These are phyloP conservation scores for Crotalus adamanteus DNA, from an alignment of 2,797 vertebrate species.

Conservation along the genomic window DNA sequence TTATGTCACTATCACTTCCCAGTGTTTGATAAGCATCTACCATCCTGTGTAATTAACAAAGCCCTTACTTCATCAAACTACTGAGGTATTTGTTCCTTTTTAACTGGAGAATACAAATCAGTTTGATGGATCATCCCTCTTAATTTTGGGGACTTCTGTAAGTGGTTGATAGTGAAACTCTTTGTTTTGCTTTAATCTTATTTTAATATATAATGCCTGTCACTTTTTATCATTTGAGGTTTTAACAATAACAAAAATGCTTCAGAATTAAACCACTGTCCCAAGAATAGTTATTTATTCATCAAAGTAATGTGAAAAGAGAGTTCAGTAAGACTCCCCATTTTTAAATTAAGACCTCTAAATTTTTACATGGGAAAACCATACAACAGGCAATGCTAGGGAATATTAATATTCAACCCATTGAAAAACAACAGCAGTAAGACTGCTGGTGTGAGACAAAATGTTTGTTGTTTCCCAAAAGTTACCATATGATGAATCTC, in stretches of 20 bases:
- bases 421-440: not conserved
- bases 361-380: not conserved
- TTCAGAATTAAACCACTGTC: not conserved
- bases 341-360: not conserved
- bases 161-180: not conserved
- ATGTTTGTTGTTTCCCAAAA: not conserved
- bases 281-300: not conserved
- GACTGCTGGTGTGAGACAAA: not conserved
- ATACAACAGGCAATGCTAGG: not conserved
- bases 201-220: not conserved
- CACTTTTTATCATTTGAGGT: not conserved
- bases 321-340: not conserved
- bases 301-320: not conserved
- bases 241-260: not conserved
- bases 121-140: not conserved
- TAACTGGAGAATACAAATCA: not conserved
- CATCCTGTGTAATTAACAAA: not conserved
- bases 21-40: not conserved
- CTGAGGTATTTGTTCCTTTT: not conserved
- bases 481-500: not conserved
- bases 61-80: not conserved
- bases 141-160: not conserved
- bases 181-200: not conserved
- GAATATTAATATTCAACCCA: not conserved
- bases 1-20: not conserved